Percentiles rank a stretch among this genome's conserved stretches.
These are phyloP conservation scores for Synergus laeviventris DNA, from an alignment of 2,888 invertebrate genomes.

Conservation along the genomic window DNA sequence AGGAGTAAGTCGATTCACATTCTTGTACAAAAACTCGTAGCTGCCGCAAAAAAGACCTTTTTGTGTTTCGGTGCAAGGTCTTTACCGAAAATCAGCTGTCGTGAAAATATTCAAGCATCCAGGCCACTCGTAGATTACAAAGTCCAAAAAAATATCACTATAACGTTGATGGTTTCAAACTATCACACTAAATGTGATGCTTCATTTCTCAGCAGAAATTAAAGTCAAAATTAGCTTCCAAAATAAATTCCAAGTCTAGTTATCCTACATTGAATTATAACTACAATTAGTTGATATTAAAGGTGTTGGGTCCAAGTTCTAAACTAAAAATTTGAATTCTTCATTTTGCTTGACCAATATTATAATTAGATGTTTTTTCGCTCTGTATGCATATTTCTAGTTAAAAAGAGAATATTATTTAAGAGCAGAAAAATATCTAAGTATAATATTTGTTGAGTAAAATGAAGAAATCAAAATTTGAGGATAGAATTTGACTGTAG, in stretches of 20 bases:
- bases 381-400: no score
- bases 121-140: conserved; percentile 8
- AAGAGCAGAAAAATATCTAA: no score
- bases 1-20: conserved; percentile 11
- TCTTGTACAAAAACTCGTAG: conserved; percentile 35
- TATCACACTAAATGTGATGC: background rate
- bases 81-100: conserved; percentile 18
- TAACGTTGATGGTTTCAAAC: background rate
- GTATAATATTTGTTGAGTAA: no score
- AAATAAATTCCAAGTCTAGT: background rate
- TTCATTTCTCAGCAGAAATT: background rate
- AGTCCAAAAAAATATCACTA: conserved; percentile 27
- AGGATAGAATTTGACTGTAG: background rate
- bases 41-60: conserved; percentile 20
- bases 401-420: no score
- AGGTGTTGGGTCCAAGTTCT: no score
- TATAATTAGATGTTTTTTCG: no score
- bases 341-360: no score
- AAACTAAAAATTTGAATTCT: no score
- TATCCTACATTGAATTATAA: no score
- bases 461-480: no score
- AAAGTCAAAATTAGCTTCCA: background rate
- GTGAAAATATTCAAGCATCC: conserved; percentile 17
- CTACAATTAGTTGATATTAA: no score
- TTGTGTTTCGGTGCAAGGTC: conserved; percentile 24